Evolutionary conservation across 2,797 vertebrate species (phyloP).

Genomic region (Melanotaenia parkinsoni): DNA sequence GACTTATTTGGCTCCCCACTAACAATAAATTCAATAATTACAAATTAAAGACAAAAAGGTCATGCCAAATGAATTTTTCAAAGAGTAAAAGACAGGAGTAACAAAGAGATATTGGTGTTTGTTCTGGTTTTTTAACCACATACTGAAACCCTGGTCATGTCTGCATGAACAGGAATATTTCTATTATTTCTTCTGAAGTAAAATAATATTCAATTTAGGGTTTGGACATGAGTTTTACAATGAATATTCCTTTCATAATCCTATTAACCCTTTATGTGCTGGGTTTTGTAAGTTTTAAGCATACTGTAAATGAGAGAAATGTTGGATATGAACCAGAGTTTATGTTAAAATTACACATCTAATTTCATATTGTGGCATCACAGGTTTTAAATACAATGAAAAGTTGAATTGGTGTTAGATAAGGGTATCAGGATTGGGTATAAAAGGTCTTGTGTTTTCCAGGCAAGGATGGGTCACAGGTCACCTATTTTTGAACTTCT

Average conservation of each 20-base stretch:
- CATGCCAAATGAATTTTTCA: conserved; percentile 20
- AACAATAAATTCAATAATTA: conserved; percentile 31
- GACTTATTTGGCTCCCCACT: conserved; percentile 23
- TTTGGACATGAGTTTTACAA: background rate
- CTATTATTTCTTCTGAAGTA: background rate
- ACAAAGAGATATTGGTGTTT: background rate
- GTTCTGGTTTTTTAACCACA: background rate
- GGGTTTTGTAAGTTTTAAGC: background rate
- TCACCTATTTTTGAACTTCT: too few relatives aligned
- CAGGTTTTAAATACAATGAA: too few relatives aligned
- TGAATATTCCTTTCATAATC: background rate
- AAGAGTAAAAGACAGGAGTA: conserved; percentile 17
- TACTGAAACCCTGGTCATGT: background rate
- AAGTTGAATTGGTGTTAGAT: too few relatives aligned
- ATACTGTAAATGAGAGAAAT: too few relatives aligned
- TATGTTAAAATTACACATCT: too few relatives aligned
- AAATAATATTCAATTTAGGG: background rate
- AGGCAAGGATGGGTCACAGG: too few relatives aligned
- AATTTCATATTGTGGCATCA: too few relatives aligned
- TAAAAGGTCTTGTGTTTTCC: too few relatives aligned
- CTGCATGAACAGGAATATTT: background rate
- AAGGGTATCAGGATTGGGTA: too few relatives aligned
- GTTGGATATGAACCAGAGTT: too few relatives aligned
- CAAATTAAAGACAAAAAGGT: conserved; percentile 30
- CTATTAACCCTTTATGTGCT: background rate